Evolutionary conservation across 2,797 vertebrate species (phyloP).

Genomic region (Gambelia wislizenii): DNA sequence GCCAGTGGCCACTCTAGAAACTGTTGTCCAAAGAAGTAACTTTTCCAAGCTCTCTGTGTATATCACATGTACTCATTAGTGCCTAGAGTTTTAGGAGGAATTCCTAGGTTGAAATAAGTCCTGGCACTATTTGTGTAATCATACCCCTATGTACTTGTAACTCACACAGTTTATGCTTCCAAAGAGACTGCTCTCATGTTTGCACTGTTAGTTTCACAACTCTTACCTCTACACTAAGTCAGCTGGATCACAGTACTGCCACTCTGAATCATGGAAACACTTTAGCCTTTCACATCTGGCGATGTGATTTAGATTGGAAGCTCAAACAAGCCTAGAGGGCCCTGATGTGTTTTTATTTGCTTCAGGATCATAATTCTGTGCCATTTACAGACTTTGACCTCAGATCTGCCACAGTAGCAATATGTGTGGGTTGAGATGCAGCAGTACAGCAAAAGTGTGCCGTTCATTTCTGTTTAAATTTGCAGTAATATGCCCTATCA

Average conservation of each 20-base stretch:
- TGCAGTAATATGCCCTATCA: neutral
- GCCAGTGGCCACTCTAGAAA: too few relatives aligned
- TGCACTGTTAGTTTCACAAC: neutral
- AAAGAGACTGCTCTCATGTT: neutral
- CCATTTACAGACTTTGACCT: neutral
- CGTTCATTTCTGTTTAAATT: neutral
- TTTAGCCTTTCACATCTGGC: constrained; percentile 19
- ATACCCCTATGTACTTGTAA: neutral
- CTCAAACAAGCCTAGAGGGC: constrained; percentile 9
- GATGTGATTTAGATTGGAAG: constrained; percentile 4
- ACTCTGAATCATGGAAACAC: neutral
- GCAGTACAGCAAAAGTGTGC: neutral
- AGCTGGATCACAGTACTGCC: neutral
- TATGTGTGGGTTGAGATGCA: constrained; percentile 13
- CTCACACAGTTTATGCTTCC: neutral
- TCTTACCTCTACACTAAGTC: neutral
- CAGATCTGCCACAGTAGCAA: constrained; percentile 9
- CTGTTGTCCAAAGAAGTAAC: too few relatives aligned
- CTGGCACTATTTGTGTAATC: constrained; percentile 4
- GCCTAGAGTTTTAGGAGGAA: neutral
- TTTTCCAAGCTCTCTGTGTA: neutral
- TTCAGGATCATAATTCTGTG: constrained; percentile 22
- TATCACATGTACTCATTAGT: neutral
- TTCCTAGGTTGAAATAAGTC: neutral
- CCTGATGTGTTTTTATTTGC: constrained; percentile 4